Percentiles rank a stretch among this genome's conserved stretches.
Evolutionary conservation across 2,797 vertebrate species (phyloP).

Genomic region (Chromis chromis): DNA sequence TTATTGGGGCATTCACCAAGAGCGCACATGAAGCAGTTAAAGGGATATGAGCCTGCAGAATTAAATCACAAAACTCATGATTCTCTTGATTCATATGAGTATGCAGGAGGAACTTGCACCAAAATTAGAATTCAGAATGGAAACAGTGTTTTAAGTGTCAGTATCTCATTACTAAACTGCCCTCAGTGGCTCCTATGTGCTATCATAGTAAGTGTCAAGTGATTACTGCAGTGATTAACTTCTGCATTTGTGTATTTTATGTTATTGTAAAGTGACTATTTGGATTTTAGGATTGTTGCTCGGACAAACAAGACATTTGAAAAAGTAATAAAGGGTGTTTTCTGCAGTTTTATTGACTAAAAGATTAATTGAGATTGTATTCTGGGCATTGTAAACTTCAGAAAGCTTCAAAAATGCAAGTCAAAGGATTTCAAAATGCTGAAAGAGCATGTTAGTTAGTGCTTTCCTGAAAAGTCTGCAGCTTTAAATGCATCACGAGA

Average conservation of each 20-base stretch:
- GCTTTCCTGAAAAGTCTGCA: constrained; percentile 57
- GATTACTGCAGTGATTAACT: no score
- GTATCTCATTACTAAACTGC: no score
- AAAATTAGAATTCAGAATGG: not conserved
- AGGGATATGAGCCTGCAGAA: not conserved
- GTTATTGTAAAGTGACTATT: no score
- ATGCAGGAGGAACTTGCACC: not conserved
- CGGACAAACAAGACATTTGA: no score
- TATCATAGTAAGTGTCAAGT: not conserved
- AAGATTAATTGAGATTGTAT: no score
- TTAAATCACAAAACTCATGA: not conserved
- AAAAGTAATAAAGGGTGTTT: not conserved
- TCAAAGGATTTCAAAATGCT: not conserved
- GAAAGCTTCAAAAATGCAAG: not conserved
- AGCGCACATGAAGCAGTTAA: constrained; percentile 4
- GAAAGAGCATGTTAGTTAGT: no score
- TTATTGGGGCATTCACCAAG: constrained; percentile 17
- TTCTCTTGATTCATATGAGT: not conserved
- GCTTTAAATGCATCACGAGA: constrained; percentile 48
- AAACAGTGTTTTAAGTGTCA: not conserved
- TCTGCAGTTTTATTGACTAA: no score
- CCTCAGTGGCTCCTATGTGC: not conserved
- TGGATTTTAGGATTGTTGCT: no score
- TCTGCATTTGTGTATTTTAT: no score
- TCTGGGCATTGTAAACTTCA: not conserved